Conservation (phyloP, 2,888 invertebrate species). For the Macaria notata region DNA sequence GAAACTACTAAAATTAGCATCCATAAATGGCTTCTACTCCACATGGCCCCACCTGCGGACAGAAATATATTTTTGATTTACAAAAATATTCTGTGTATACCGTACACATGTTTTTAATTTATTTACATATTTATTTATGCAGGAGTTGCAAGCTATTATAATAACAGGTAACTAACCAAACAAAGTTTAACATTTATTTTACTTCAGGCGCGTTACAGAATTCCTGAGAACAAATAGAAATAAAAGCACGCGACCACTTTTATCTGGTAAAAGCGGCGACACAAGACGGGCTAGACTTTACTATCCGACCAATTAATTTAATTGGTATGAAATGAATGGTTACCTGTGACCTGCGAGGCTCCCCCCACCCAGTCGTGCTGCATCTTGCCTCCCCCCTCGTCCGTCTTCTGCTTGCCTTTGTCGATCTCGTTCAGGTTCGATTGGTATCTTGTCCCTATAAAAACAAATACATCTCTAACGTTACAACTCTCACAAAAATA, state of each 20-base stretch:
- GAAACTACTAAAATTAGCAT: constrained; percentile 45
- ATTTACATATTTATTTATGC: too few relatives aligned
- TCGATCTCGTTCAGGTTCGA: constrained; percentile 90
- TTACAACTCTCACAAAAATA: constrained; percentile 33
- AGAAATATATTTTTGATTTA: constrained; percentile 20
- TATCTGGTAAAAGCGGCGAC: not conserved
- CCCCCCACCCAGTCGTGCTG: constrained; percentile 81
- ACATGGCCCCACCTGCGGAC: constrained; percentile 61
- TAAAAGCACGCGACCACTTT: not conserved
- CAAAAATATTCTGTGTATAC: not conserved
- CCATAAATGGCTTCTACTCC: constrained; percentile 60
- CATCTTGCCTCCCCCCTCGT: constrained; percentile 80
- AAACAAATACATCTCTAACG: constrained; percentile 39
- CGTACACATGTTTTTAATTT: too few relatives aligned
- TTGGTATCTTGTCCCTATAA: constrained; percentile 87
- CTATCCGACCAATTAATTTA: constrained; percentile 14
- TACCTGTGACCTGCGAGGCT: constrained; percentile 75
- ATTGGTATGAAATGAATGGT: constrained; percentile 17
- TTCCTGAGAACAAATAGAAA: too few relatives aligned
- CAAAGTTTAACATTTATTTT: too few relatives aligned
- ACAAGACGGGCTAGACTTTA: constrained; percentile 2
- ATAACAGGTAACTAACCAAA: too few relatives aligned
- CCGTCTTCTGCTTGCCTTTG: constrained; percentile 89
- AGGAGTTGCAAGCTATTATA: too few relatives aligned
- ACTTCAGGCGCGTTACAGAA: too few relatives aligned